Evolutionary conservation across 37 sponge, comb jelly and placozoan genomes (phyloP), one percentile per base, ranked within the genome.

Genomic region (Agelas oroides): DNA sequence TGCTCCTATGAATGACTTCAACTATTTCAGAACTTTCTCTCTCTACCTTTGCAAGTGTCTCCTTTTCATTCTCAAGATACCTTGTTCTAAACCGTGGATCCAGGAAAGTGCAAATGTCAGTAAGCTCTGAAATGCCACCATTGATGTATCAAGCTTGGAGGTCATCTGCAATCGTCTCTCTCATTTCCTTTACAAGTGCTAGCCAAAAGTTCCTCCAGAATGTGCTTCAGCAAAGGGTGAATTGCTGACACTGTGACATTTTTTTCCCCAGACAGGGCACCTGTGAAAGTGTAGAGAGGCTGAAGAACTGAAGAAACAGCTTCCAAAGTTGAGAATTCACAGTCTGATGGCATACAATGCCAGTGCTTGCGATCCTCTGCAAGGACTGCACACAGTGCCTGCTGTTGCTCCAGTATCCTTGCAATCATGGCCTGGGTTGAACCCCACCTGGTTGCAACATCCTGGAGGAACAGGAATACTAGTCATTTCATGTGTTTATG

Each of bases 351-450:
- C 75, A 73, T 73, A 54, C 33, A 11, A 17, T 73, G 54, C 75
- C 75, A 73, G 57, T 73, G n/a, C 28, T 73, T 73, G 21, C 75
- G 75, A 73, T 73, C 75, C 27, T 73, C 75, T 46, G 57, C 57
- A 27, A 73, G 54, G 5, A 73, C 75, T 30, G 53, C 55, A 37
- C 70, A 68, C 20, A 68, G 1, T 33, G 70, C 70, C 34, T 68
- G 70, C 33, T 68, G 70, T 68, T 16, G 54, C 57, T 55, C 75
- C 54, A 73, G 27, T 23, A 73, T 73, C 33, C 75, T 73, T 30
- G 54, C 55, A 46, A 73, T 73, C 75, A 73, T 73, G 20, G 37
- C 57, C n/a, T 55, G 30, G 24, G 75, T 73, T 32, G 54, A 73
- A 25, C 75, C 75, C 75, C 75, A 73, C 41, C 75, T 36, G 28